These are phyloP conservation scores for Coelopa pilipes DNA, from an alignment of 2,888 invertebrate genomes.

Conservation along the genomic window DNA sequence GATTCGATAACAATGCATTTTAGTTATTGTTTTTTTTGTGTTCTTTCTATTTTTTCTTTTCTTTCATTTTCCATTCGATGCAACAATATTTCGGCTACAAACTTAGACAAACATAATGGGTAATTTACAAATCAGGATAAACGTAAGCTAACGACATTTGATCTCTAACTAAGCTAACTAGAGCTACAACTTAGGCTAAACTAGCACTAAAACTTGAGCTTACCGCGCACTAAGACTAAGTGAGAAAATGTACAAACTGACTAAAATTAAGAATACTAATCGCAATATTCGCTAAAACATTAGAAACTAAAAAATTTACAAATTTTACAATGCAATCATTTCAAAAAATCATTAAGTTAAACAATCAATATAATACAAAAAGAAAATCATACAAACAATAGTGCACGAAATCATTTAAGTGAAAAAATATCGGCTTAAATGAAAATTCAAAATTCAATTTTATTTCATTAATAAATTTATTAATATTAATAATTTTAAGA, in stretches of 20 bases:
- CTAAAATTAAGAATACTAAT: background rate
- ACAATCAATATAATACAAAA: no score
- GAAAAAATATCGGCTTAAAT: constrained; percentile 11
- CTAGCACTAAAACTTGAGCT: background rate
- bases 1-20: no score
- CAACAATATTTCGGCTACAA: constrained; percentile 3
- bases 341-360: constrained; percentile 1
- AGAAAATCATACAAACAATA: no score
- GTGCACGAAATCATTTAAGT: background rate
- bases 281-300: background rate
- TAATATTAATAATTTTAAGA: constrained; percentile 15
- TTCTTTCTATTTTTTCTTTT: background rate
- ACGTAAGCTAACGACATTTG: no score
- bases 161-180: background rate
- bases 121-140: constrained; percentile 6
- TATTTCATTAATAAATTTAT: constrained; percentile 34
- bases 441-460: constrained; percentile 27
- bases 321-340: constrained; percentile 7
- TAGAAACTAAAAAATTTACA: background rate
- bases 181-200: background rate
- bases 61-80: background rate
- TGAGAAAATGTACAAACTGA: no score
- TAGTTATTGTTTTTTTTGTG: constrained; percentile 15
- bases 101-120: constrained; percentile 10
- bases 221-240: background rate